Conservation (phyloP, 2,888 invertebrate species). For the Andrena minutula region DNA sequence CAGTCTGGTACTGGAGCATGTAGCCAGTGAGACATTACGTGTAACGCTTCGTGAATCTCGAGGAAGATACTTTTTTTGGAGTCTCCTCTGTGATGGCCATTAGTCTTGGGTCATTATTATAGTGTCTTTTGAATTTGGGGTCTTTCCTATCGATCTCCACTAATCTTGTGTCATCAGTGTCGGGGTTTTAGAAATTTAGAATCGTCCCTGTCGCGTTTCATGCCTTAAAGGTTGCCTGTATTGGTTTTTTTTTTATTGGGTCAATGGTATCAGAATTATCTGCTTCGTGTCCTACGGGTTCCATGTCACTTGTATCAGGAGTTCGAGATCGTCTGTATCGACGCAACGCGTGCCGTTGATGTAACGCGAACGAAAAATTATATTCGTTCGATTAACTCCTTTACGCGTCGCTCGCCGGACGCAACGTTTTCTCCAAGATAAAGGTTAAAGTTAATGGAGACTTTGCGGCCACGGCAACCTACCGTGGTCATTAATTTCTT, state of each 20-base stretch:
- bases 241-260: not conserved
- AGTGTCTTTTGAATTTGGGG: not conserved
- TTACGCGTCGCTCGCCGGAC: slow-evolving; percentile 47
- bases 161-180: too few relatives aligned
- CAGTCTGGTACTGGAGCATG: not conserved
- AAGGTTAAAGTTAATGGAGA: slow-evolving; percentile 62
- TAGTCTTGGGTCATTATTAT: not conserved
- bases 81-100: not conserved
- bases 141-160: too few relatives aligned
- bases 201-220: not conserved
- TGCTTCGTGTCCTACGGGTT: not conserved
- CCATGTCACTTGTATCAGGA: not conserved
- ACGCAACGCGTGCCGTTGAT: slow-evolving; percentile 28
- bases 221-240: not conserved
- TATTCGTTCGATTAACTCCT: slow-evolving; percentile 51
- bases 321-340: not conserved
- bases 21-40: not conserved
- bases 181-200: too few relatives aligned
- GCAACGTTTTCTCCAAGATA: slow-evolving; percentile 50
- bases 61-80: not conserved
- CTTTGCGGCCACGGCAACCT: slow-evolving; percentile 57
- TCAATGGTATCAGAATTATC: not conserved
- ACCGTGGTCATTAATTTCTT: slow-evolving; percentile 64
- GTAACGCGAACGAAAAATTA: slow-evolving; percentile 55
- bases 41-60: not conserved